A percentile compares a stretch with the other conserved stretches of the same genome.
Evolutionary conservation across 2,113 vertebrate genomes (phyloP).

Genomic region (Onychorhynchus coronatus): DNA sequence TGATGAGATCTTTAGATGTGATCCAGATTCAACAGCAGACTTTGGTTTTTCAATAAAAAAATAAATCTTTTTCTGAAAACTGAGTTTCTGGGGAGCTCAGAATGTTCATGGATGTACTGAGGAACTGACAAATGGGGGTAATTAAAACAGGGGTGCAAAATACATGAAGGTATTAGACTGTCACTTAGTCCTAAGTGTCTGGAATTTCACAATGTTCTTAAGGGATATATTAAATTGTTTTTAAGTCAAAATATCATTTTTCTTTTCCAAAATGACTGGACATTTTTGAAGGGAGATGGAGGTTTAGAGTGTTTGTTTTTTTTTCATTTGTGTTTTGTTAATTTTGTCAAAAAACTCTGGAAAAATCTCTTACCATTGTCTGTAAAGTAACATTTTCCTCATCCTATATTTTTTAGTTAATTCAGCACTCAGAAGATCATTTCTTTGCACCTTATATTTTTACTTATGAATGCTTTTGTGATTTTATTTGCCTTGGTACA

Average conservation of each 20-base stretch:
- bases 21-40: not conserved
- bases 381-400: not conserved
- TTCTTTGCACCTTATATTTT: not conserved
- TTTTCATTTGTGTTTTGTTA: not conserved
- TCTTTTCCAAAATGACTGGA: not conserved
- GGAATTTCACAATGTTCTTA: not conserved
- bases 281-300: not conserved
- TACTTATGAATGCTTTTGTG: rapidly evolving
- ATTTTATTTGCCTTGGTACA: not conserved
- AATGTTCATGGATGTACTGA: not conserved
- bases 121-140: not conserved
- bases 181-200: not conserved
- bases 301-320: not conserved
- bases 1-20: not conserved
- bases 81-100: not conserved
- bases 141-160: not conserved
- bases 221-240: not conserved
- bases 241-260: not conserved
- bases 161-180: not conserved
- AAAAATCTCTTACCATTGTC: not conserved
- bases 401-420: not conserved
- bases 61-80: not conserved
- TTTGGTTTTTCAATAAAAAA: not conserved
- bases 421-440: not conserved
- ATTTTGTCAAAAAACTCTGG: not conserved